Percentiles rank a stretch among this genome's conserved stretches.
Conservation (phyloP, 2,888 invertebrate species). For the Agrotis segetum region DNA sequence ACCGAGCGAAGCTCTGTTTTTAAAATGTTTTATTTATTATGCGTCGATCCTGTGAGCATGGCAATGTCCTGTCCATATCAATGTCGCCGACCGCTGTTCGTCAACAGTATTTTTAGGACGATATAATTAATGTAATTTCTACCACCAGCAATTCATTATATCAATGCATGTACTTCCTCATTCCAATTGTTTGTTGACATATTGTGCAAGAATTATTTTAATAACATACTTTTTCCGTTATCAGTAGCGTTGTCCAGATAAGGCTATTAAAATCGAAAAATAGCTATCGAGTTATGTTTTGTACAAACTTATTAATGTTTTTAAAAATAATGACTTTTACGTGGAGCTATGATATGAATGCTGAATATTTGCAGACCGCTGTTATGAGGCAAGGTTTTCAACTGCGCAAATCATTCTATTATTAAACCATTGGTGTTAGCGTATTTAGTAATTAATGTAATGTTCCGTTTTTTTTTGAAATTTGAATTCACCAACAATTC, state of each 20-base stretch:
- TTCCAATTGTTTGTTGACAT: slow-evolving; percentile 10
- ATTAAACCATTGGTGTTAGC: neutral
- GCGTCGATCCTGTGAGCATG: neutral
- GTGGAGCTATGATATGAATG: slow-evolving; percentile 16
- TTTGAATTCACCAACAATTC: too few relatives aligned
- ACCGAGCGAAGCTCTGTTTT: too few relatives aligned
- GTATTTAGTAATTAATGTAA: neutral
- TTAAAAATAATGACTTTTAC: slow-evolving; percentile 12
- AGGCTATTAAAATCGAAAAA: slow-evolving; percentile 21
- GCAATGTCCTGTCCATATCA: slow-evolving; percentile 25
- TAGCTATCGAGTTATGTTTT: slow-evolving; percentile 12
- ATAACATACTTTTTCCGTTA: slow-evolving; percentile 30
- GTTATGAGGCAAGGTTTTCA: neutral
- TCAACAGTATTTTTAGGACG: neutral
- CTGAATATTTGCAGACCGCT: slow-evolving; percentile 5
- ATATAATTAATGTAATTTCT: slow-evolving; percentile 6
- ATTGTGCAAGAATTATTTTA: slow-evolving; percentile 28
- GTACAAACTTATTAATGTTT: slow-evolving; percentile 12
- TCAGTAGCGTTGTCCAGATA: slow-evolving; percentile 33
- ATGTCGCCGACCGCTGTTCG: slow-evolving; percentile 5
- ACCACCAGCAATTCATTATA: slow-evolving; percentile 1
- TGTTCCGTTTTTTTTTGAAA: neutral
- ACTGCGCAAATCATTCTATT: neutral
- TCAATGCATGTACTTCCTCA: neutral
- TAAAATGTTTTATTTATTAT: neutral